Evolutionary conservation across 1,140 invertebrate species (phyloP).

Genomic region (Drosophila rufa): DNA sequence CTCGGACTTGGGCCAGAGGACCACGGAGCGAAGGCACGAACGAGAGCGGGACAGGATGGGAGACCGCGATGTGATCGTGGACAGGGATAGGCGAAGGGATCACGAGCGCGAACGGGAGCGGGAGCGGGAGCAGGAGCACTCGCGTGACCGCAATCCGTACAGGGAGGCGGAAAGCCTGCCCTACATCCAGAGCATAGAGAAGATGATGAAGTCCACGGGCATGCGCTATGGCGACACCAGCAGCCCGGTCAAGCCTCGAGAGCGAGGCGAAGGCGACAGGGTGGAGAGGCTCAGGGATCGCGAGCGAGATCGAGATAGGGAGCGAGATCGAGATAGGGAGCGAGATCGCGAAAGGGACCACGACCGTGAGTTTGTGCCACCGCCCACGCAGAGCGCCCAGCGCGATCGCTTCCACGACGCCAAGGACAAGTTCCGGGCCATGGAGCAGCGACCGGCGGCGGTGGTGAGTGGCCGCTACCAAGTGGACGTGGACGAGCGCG

Average conservation of each 20-base stretch:
- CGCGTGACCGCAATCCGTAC: constrained; percentile 79
- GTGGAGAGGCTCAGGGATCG: constrained; percentile 21
- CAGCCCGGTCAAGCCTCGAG: constrained; percentile 29
- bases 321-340: neutral
- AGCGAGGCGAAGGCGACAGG: constrained; percentile 19
- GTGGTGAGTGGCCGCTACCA: constrained; percentile 85
- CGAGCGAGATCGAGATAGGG: constrained; percentile 1
- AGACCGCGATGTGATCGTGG: constrained; percentile 15
- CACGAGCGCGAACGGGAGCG: constrained; percentile 47
- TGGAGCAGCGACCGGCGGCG: constrained; percentile 87
- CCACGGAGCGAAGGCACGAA: constrained; percentile 28
- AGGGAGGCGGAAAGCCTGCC: constrained; percentile 82
- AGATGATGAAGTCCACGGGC: constrained; percentile 83
- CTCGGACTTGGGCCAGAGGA: constrained; percentile 41
- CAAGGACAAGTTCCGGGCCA: constrained; percentile 92
- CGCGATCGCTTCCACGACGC: constrained; percentile 89
- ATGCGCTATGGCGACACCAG: constrained; percentile 72
- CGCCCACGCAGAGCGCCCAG: constrained; percentile 5
- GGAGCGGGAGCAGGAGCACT: constrained; percentile 49
- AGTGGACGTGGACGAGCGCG: constrained; percentile 85
- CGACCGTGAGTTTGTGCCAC: constrained; percentile 14
- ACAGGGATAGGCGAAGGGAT: constrained; percentile 40
- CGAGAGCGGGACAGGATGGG: constrained; percentile 20
- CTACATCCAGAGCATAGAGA: constrained; percentile 84
- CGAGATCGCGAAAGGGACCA: neutral